Evolutionary conservation across 1,140 invertebrate genomes (phyloP), one percentile per base, ranked within the genome.

Genomic region (Rhagoletis pomonella): DNA sequence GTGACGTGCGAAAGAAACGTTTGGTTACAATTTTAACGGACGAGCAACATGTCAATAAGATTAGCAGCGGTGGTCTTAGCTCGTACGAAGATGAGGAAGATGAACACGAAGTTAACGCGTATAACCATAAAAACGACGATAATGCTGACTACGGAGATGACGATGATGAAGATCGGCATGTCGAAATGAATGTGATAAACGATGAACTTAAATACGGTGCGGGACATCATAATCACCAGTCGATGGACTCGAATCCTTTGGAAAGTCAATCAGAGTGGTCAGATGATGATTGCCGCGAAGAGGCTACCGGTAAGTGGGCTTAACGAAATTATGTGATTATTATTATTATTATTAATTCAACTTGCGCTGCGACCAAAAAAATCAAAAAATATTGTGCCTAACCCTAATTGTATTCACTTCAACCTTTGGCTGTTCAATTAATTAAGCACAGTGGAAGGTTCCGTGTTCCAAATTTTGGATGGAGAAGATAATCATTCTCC

Each of bases 181-280:
- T 90, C 12, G 91, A 92, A 88, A 87, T 89, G 89, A 93, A 93
- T 93, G 91, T 93, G 91, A 93, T 93, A 92, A 93, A 93, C 86
- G 92, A 93, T 89, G 92, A 92, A 88, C 89, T 93, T 10, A 93
- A 93, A 87, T 93, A 92, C 88, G 92, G 92, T 85, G 93, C 93
- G 86, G 89, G 90, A 6, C 92, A 93, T 90, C 91, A 91, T 85
- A 92, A 92, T 86, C 91, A 93, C 88, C 92, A 93, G 87, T 93
- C 92, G 87, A 89, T 92, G 89, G 92, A 93, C 89, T 93, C 92
- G 67, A 93, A 93, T 92, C 92, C 90, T 5, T 86, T 93, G 73
- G 95, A 95, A 90, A 96, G 96, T 93, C 96, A 96, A 89, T 97
- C 96, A 47, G 97, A 97, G 91, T 97, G 96, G 96, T 97, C 96